Conservation (phyloP, 1,140 invertebrate species). For the Platyura marginata region DNA sequence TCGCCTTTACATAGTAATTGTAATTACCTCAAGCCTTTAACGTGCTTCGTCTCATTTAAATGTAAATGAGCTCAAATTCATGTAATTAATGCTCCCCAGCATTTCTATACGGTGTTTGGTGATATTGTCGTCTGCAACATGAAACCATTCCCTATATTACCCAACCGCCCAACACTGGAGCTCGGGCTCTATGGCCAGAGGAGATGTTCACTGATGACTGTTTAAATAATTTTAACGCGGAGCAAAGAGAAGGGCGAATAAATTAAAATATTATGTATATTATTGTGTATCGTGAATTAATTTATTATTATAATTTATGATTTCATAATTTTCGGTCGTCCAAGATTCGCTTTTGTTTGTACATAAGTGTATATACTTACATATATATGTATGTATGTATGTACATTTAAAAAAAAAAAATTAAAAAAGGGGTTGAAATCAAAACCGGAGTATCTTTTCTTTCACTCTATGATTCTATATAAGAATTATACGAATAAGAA, state of each 20-base stretch:
- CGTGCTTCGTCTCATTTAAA: slow-evolving; percentile 2
- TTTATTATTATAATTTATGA: neutral
- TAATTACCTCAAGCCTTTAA: slow-evolving; percentile 3
- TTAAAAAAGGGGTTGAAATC: neutral
- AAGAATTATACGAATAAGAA: too few relatives aligned
- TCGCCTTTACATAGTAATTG: slow-evolving; percentile 2
- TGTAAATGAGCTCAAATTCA: slow-evolving; percentile 3
- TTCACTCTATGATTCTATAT: too few relatives aligned
- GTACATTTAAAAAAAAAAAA: neutral
- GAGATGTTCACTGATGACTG: neutral
- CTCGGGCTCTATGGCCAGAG: neutral
- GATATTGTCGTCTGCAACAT: neutral
- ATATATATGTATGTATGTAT: too few relatives aligned
- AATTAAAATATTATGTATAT: neutral
- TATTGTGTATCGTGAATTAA: neutral
- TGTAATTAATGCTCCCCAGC: slow-evolving; percentile 2
- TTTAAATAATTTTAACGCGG: neutral
- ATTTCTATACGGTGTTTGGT: neutral
- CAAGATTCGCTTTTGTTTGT: too few relatives aligned
- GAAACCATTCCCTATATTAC: neutral
- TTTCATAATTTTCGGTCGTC: neutral
- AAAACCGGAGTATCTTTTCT: too few relatives aligned
- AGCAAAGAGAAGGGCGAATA: neutral
- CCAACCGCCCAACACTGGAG: neutral
- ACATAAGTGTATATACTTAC: too few relatives aligned